Conservation (phyloP, 2,797 vertebrate species). For the Anguilla pacifica region DNA sequence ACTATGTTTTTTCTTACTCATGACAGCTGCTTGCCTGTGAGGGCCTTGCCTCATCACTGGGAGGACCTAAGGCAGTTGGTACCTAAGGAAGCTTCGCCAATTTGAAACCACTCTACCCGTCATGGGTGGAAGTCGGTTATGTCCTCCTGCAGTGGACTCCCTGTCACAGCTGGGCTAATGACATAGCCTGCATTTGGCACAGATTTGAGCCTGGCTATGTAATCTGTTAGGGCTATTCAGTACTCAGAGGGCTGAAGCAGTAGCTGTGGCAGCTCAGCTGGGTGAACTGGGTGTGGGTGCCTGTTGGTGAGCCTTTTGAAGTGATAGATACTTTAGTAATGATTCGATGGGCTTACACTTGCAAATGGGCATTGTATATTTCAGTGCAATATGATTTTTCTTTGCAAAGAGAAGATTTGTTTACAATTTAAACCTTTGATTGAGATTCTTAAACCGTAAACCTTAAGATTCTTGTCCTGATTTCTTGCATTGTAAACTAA, state of each 20-base stretch:
- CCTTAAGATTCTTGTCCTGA: no score
- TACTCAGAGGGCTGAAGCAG: background rate
- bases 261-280: background rate
- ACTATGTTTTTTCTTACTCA: background rate
- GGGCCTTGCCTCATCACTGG: background rate
- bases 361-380: background rate
- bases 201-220: background rate
- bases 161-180: background rate
- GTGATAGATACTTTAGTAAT: background rate
- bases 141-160: background rate
- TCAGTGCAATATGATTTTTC: background rate
- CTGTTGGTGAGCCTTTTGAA: background rate
- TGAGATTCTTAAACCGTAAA: background rate
- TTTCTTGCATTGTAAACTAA: background rate
- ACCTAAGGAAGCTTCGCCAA: no score
- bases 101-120: background rate
- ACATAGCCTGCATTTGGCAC: background rate
- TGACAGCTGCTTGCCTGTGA: background rate
- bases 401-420: background rate
- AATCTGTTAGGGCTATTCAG: background rate
- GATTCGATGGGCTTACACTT: background rate
- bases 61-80: no score
- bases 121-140: background rate
- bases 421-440: background rate
- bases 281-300: background rate